A percentile compares a stretch with the other conserved stretches of the same genome.
These are phyloP conservation scores for Drosophila subquinaria DNA, from an alignment of 2,888 invertebrate genomes.

Conservation along the genomic window DNA sequence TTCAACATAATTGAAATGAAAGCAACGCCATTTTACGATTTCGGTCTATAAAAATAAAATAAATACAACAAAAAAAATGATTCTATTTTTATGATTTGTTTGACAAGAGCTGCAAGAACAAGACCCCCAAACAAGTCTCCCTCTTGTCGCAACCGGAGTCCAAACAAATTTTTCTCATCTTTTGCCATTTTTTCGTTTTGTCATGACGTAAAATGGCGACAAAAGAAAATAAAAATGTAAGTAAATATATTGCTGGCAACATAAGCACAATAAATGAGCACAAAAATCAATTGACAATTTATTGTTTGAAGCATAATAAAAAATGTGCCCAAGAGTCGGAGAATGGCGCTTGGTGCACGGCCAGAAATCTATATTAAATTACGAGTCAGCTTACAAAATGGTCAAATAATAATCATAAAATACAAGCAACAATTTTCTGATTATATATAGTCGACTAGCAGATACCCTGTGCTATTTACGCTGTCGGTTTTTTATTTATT, in stretches of 20 bases:
- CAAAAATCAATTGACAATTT: conserved; percentile 81
- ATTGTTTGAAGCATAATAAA: conserved; percentile 76
- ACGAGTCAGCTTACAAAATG: conserved; percentile 72
- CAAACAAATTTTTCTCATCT: conserved; percentile 42
- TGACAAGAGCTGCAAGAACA: conserved; percentile 51
- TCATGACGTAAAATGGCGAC: conserved; percentile 46
- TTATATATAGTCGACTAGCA: not conserved
- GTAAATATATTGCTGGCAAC: conserved; percentile 53
- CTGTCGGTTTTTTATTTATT: conserved; percentile 3
- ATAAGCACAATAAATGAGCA: conserved; percentile 67
- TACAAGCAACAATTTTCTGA: not conserved
- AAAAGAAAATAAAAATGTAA: conserved; percentile 30
- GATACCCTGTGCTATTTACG: conserved; percentile 6
- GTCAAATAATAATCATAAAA: conserved; percentile 75
- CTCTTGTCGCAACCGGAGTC: conserved; percentile 33
- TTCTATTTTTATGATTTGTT: conserved; percentile 75
- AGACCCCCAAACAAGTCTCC: conserved; percentile 26
- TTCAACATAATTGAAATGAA: conserved; percentile 73
- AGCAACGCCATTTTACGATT: conserved; percentile 63
- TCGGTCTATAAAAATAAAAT: conserved; percentile 21
- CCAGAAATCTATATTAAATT: conserved; percentile 77
- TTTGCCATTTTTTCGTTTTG: conserved; percentile 38
- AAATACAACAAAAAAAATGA: conserved; percentile 37
- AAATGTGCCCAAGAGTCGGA: conserved; percentile 44
- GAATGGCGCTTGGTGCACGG: conserved; percentile 1